These are phyloP conservation scores for Ophiothrix spiculata DNA, from an alignment of 35 echinoderm and acorn worm genomes.

Conservation along the genomic window DNA sequence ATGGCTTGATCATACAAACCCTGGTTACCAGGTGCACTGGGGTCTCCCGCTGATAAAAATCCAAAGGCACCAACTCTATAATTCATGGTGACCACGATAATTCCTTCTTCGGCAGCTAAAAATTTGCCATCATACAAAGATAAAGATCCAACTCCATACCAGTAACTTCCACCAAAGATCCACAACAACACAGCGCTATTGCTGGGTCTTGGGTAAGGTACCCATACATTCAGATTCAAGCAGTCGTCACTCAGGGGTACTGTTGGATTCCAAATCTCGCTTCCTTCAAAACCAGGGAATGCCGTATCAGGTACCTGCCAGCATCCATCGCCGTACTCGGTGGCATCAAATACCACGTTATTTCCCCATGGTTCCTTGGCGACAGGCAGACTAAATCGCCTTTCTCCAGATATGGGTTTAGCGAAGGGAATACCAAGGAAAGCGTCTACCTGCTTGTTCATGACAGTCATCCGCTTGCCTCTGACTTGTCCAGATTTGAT, in stretches of 20 bases:
- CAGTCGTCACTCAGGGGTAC: constrained; percentile 67
- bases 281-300: constrained; percentile 60
- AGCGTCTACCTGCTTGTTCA: constrained; percentile 36
- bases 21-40: constrained; percentile 76
- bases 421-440: constrained; percentile 83
- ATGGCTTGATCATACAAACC: constrained; percentile 71
- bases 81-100: constrained; percentile 81
- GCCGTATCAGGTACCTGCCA: constrained; percentile 25
- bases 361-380: constrained; percentile 50
- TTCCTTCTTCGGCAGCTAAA: constrained; percentile 68
- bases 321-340: constrained; percentile 38
- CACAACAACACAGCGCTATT: constrained; percentile 79
- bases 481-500: constrained; percentile 41
- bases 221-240: constrained; percentile 79
- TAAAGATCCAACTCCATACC: constrained; percentile 67
- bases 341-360: constrained; percentile 54
- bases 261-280: constrained; percentile 79
- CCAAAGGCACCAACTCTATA: constrained; percentile 81
- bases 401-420: constrained; percentile 46
- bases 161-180: constrained; percentile 93
- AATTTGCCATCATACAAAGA: constrained; percentile 77
- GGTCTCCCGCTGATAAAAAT: constrained; percentile 73
- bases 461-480: constrained; percentile 50
- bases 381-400: constrained; percentile 49
- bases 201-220: constrained; percentile 41